These are phyloP conservation scores for Falco novaeseelandiae DNA, from an alignment of 2,797 vertebrate species.

Conservation along the genomic window DNA sequence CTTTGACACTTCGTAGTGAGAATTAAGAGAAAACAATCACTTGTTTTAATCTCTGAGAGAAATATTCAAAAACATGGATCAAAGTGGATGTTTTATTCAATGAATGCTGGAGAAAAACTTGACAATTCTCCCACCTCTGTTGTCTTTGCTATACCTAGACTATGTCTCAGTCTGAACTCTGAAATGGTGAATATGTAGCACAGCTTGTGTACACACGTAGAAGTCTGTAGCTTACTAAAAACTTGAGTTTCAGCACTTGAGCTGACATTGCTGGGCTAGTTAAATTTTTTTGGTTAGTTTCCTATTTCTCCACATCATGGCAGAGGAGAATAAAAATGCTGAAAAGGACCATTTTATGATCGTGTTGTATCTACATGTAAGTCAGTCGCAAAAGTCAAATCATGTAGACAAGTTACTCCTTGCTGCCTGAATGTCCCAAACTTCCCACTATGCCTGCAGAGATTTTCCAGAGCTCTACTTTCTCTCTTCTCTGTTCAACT, in stretches of 20 bases:
- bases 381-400: not conserved
- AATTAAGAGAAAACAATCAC: not conserved
- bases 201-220: not conserved
- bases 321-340: not conserved
- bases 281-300: not conserved
- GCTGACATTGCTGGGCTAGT: not conserved
- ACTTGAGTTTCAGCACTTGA: not conserved
- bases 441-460: not conserved
- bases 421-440: accelerated
- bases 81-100: not conserved
- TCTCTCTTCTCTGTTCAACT: not conserved
- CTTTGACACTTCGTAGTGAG: not conserved
- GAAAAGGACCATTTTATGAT: not conserved
- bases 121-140: not conserved
- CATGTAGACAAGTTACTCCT: not conserved
- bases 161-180: not conserved
- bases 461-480: slow-evolving; percentile 2
- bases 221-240: not conserved
- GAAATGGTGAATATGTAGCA: not conserved
- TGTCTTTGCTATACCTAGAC: not conserved
- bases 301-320: not conserved
- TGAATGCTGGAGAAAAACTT: not conserved
- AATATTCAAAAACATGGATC: not conserved
- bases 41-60: not conserved
- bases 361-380: not conserved